Base-by-base conservation (phyloP, 2,888 invertebrate species). In the Limnephilus auricula region DNA sequence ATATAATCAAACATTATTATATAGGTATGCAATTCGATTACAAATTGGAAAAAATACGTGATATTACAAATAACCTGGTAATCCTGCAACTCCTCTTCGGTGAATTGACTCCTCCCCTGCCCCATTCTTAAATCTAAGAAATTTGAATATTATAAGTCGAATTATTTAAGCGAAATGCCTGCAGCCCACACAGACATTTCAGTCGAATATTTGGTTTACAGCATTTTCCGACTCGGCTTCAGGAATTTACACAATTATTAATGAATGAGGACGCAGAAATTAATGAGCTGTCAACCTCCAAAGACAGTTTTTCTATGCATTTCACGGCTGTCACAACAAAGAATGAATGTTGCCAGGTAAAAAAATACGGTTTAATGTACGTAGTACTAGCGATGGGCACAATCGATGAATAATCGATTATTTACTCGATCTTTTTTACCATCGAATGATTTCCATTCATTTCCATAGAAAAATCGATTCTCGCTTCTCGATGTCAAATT, bases 11-110 rank as follows among this genome's bases (percentile, higher is more conserved):
- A 65, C 18, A 18, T 18, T 25, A 25, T 65, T 25, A 45, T 40
- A 40, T 40, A 65, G 25, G 18, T 18, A 65, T 65, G 25, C n/a
- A 9, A 25, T 65, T 65, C 25, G 25, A 65, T 65, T 65, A 65
- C 9, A n/a, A 9, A 65, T 65, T 25, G 65, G 18, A 65, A 65
- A 9, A 65, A 65, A 25, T 65, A 5, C 25, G 65, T 65, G 1
- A 25, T 4, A 65, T 65, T 65, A 65, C 65, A 25, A 65, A 91
- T 90, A 95, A 98, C 98, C 97, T 99, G 97, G 95, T 99, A 99
- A 95, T 99, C 98, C 95, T 98, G 98, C 30, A 99, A 96, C 95
- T 99, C 98, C 94, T 98, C 98, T 94, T 98, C 98, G 2, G 97
- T 97, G 94, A 99, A 98, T 94, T 98, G 98, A 95, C 98, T 98